These are phyloP conservation scores for Euproctis similis DNA, from an alignment of 2,888 invertebrate genomes.

Conservation along the genomic window DNA sequence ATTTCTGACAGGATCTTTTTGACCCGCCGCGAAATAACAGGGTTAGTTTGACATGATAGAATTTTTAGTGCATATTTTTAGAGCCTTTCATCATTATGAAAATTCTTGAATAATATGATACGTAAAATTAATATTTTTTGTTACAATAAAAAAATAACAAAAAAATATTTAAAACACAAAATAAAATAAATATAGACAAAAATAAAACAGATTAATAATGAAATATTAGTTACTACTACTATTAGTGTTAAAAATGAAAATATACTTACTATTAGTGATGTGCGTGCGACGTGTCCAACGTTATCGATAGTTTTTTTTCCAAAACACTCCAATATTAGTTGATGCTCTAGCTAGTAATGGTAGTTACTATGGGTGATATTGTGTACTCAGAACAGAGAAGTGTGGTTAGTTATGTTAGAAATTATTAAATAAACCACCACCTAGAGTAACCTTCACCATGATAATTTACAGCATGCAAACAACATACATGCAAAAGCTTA, in stretches of 20 bases:
- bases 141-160: too few species aligned
- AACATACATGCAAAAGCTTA: not conserved
- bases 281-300: too few species aligned
- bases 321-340: slow-evolving; percentile 7
- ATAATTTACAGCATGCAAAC: not conserved
- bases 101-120: too few species aligned
- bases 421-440: slow-evolving; percentile 33
- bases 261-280: too few species aligned
- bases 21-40: slow-evolving; percentile 33
- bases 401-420: slow-evolving; percentile 51
- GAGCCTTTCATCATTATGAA: too few species aligned
- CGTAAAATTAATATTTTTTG: too few species aligned
- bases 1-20: slow-evolving; percentile 34
- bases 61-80: slow-evolving; percentile 6
- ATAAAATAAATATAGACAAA: too few species aligned
- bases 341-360: slow-evolving; percentile 43
- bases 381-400: slow-evolving; percentile 59
- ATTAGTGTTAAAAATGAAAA: too few species aligned
- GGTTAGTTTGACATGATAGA: slow-evolving; percentile 28
- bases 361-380: slow-evolving; percentile 53
- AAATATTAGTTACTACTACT: not conserved
- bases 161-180: too few species aligned
- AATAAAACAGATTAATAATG: too few species aligned
- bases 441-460: slow-evolving; percentile 25
- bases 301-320: slow-evolving; percentile 2